Evolutionary conservation across 2,888 invertebrate genomes (phyloP).

Genomic region (Allophyes oxyacanthae): DNA sequence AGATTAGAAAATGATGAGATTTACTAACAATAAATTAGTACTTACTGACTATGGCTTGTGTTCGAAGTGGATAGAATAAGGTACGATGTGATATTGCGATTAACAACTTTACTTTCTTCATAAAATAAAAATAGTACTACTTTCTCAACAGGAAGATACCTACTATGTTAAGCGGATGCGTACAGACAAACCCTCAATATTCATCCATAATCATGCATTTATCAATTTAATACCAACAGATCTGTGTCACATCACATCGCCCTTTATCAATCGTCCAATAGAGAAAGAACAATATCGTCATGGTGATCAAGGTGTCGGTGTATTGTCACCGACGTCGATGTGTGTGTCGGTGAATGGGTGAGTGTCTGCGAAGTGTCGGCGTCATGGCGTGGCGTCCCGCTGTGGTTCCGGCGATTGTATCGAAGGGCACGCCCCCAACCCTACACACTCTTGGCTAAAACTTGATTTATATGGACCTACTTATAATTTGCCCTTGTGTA

Average conservation of each 20-base stretch:
- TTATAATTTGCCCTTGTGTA: conserved; percentile 53
- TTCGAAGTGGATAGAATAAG: not conserved
- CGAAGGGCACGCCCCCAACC: conserved; percentile 68
- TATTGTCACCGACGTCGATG: conserved; percentile 49
- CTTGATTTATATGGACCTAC: conserved; percentile 60
- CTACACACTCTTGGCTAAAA: conserved; percentile 58
- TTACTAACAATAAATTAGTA: not conserved
- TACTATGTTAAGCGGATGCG: not conserved
- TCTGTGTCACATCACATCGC: conserved; percentile 47
- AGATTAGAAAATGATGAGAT: conserved; percentile 2
- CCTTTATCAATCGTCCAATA: conserved; percentile 59
- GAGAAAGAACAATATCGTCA: conserved; percentile 73
- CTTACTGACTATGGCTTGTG: not conserved
- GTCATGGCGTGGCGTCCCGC: conserved; percentile 68
- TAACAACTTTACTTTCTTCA: too few species aligned
- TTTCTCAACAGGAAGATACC: too few species aligned
- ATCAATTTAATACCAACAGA: conserved; percentile 39
- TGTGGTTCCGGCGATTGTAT: conserved; percentile 83
- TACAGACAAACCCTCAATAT: conserved; percentile 6
- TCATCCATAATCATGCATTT: conserved; percentile 11
- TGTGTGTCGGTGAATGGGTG: conserved; percentile 54
- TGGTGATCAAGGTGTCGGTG: conserved; percentile 62
- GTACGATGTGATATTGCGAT: not conserved
- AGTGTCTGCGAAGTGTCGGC: conserved; percentile 50
- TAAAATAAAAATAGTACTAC: too few species aligned